A percentile compares a stretch with the other conserved stretches of the same genome.
Evolutionary conservation across 2,888 invertebrate genomes (phyloP).

Genomic region (Hypomecis atomaria): DNA sequence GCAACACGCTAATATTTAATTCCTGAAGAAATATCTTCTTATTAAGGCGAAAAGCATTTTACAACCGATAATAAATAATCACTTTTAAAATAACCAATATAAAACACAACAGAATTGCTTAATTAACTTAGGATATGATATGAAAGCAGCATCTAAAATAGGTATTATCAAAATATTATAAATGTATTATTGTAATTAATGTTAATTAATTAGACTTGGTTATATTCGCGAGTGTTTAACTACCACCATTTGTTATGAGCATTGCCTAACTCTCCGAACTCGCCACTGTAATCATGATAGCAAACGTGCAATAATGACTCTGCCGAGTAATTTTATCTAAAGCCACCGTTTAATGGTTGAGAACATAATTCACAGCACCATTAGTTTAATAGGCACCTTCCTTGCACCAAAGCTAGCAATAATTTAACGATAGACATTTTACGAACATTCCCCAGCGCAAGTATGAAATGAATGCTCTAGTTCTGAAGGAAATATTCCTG

Average conservation of each 20-base stretch:
- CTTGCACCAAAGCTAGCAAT: slow-evolving; percentile 44
- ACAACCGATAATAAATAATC: too few species aligned
- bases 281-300: slow-evolving; percentile 6
- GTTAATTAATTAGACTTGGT: background rate
- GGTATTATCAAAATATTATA: background rate
- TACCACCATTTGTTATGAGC: background rate
- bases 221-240: background rate
- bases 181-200: background rate
- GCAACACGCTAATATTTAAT: too few species aligned
- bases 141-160: too few species aligned
- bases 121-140: too few species aligned
- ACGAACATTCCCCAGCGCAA: slow-evolving; percentile 48
- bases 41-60: too few species aligned
- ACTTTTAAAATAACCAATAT: too few species aligned
- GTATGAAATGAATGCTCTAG: slow-evolving; percentile 55
- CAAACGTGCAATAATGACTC: slow-evolving; percentile 23
- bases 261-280: background rate
- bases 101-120: too few species aligned
- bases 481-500: slow-evolving; percentile 29
- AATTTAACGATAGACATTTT: slow-evolving; percentile 42
- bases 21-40: too few species aligned
- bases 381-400: slow-evolving; percentile 43
- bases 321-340: slow-evolving; percentile 31
- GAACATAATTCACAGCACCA: slow-evolving; percentile 39
- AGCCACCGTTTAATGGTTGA: slow-evolving; percentile 31